A percentile compares a stretch with the other conserved stretches of the same genome.
These are phyloP conservation scores for Xanthorhoe designata DNA, from an alignment of 2,888 invertebrate species.

Conservation along the genomic window DNA sequence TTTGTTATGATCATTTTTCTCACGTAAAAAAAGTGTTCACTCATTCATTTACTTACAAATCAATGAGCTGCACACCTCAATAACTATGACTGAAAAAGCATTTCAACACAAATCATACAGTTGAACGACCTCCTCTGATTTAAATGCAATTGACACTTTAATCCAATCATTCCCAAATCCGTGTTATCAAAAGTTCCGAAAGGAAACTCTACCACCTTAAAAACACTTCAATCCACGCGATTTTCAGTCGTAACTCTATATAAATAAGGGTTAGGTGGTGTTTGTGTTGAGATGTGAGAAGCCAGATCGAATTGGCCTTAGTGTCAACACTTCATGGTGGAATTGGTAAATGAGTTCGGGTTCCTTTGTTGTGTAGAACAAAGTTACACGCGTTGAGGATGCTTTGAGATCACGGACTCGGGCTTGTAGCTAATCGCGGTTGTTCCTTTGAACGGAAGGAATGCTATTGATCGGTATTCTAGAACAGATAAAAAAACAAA, in stretches of 20 bases:
- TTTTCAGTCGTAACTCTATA: constrained; percentile 47
- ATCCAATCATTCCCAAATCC: constrained; percentile 55
- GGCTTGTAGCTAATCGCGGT: constrained; percentile 35
- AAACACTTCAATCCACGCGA: constrained; percentile 23
- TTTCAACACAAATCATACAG: constrained; percentile 28
- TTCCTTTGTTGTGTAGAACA: constrained; percentile 67
- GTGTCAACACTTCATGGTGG: constrained; percentile 81
- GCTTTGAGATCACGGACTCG: constrained; percentile 37
- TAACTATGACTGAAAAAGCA: background rate
- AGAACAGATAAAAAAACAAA: background rate
- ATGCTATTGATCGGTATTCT: constrained; percentile 16
- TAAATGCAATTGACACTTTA: constrained; percentile 50
- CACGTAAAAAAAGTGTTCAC: background rate
- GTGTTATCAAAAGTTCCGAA: constrained; percentile 66
- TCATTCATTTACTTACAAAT: too few species aligned
- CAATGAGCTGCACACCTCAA: too few species aligned
- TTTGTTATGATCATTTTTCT: too few species aligned
- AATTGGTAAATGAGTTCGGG: constrained; percentile 61
- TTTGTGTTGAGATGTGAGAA: constrained; percentile 66
- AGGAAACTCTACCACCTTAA: constrained; percentile 45
- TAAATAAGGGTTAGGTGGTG: constrained; percentile 42
- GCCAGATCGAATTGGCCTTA: constrained; percentile 76
- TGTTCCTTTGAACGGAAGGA: constrained; percentile 2
- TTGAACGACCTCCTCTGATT: constrained; percentile 42
- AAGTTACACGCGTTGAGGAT: constrained; percentile 63